Percentiles rank a stretch among this genome's conserved stretches.
Conservation (phyloP, 1,140 invertebrate species). For the Streblospio benedicti region DNA sequence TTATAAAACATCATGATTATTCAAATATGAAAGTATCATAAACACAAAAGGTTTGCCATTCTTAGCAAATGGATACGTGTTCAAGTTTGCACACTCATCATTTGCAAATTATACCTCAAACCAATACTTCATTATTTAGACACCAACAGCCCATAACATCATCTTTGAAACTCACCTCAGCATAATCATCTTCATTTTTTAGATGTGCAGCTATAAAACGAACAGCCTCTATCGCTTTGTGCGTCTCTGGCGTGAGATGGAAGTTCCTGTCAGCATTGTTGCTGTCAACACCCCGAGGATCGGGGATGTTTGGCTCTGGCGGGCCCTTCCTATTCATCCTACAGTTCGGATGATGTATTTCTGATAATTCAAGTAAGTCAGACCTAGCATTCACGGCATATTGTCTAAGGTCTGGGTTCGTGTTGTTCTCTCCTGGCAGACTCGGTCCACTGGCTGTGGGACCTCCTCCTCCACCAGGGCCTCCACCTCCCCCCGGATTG, state of each 20-base stretch:
- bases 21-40: too few relatives aligned
- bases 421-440: not conserved
- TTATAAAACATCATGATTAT: too few relatives aligned
- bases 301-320: not conserved
- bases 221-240: conserved; percentile 47
- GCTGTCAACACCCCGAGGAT: not conserved
- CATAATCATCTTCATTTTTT: conserved; percentile 56
- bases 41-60: too few relatives aligned
- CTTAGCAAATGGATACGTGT: too few relatives aligned
- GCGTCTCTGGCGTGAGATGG: conserved; percentile 55
- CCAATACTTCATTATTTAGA: too few relatives aligned
- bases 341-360: conserved; percentile 68
- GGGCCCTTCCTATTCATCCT: conserved; percentile 71
- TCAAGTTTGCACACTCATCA: too few relatives aligned
- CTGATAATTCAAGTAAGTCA: conserved; percentile 86
- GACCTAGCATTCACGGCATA: conserved; percentile 53
- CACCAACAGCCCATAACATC: too few relatives aligned
- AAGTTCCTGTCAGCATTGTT: not conserved
- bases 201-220: conserved; percentile 50
- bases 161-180: conserved; percentile 80
- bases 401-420: conserved; percentile 62
- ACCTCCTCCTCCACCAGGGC: not conserved
- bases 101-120: too few relatives aligned
- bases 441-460: conserved; percentile 16
- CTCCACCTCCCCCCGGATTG: not conserved